Conservation (phyloP, 2,888 invertebrate genomes). For the Xanthorhoe spadicearia region DNA sequence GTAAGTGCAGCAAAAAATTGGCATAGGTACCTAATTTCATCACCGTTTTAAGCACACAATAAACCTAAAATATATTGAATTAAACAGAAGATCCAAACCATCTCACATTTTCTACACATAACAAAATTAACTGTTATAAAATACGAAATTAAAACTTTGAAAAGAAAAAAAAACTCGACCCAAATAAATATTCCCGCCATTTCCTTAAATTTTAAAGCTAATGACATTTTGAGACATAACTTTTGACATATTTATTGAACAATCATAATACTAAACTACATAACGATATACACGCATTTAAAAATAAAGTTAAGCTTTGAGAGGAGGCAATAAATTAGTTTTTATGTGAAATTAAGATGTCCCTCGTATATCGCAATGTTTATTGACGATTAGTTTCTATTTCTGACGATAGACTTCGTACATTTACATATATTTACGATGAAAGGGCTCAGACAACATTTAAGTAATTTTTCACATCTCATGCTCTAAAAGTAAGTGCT, state of each 20-base stretch:
- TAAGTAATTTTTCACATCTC: no score
- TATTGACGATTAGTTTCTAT: conserved; percentile 61
- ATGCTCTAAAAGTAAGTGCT: no score
- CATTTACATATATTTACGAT: conserved; percentile 6
- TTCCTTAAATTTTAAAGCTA: conserved; percentile 40
- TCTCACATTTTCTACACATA: background rate
- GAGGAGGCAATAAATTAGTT: conserved; percentile 67
- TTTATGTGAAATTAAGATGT: conserved; percentile 82
- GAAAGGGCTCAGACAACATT: no score
- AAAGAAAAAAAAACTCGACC: conserved; percentile 19
- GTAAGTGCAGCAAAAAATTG: no score
- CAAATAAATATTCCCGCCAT: conserved; percentile 29
- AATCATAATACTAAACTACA: conserved; percentile 79
- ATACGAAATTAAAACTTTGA: background rate
- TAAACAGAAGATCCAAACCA: no score
- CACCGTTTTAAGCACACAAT: no score
- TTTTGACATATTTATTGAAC: conserved; percentile 71
- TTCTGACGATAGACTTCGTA: conserved; percentile 40
- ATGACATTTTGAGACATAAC: conserved; percentile 45
- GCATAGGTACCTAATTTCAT: no score
- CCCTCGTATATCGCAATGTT: conserved; percentile 69
- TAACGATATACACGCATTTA: conserved; percentile 58
- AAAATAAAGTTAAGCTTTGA: conserved; percentile 70
- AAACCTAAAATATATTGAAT: no score
- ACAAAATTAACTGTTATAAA: background rate